Evolutionary conservation across 2,888 invertebrate species (phyloP).

Genomic region (Erebia epiphron): DNA sequence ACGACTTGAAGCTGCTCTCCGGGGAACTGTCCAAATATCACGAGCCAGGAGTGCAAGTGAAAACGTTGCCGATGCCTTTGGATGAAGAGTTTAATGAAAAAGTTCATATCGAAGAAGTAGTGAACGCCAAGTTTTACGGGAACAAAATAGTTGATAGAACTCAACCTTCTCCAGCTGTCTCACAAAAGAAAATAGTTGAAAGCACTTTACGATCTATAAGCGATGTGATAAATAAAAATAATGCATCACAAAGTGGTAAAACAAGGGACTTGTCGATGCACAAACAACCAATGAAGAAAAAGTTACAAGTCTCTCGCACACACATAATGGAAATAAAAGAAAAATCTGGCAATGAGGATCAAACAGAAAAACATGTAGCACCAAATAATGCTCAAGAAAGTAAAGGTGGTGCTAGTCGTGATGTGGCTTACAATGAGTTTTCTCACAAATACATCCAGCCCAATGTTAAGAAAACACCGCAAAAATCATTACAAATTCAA

Average conservation of each 20-base stretch:
- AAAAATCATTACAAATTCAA: conserved; percentile 65
- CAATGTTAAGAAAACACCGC: conserved; percentile 43
- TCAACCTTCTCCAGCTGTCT: conserved; percentile 30
- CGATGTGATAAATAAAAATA: conserved; percentile 46
- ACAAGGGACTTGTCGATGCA: conserved; percentile 46
- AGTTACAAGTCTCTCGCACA: conserved; percentile 59
- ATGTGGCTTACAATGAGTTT: conserved; percentile 68
- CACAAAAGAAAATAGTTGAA: conserved; percentile 30
- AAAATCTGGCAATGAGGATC: conserved; percentile 38
- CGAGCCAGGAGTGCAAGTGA: conserved; percentile 62
- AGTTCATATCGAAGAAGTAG: conserved; percentile 75
- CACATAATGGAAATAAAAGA: conserved; percentile 64
- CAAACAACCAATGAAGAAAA: conserved; percentile 50
- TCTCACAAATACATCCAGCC: conserved; percentile 59
- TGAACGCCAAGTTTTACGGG: conserved; percentile 77
- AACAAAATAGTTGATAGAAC: conserved; percentile 62
- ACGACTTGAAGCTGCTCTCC: conserved; percentile 73
- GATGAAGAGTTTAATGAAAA: conserved; percentile 78
- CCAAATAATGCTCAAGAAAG: conserved; percentile 40
- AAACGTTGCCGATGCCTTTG: conserved; percentile 64
- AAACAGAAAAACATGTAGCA: conserved; percentile 51
- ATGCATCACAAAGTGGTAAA: conserved; percentile 49
- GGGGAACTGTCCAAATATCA: conserved; percentile 67
- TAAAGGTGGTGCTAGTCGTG: conserved; percentile 36
- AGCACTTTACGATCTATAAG: conserved; percentile 37